Percentiles rank a stretch among this genome's conserved stretches.
phyloP scores from a whole-genome alignment of 2,888 invertebrate species.

The Leptopilina myrica region DNA sequence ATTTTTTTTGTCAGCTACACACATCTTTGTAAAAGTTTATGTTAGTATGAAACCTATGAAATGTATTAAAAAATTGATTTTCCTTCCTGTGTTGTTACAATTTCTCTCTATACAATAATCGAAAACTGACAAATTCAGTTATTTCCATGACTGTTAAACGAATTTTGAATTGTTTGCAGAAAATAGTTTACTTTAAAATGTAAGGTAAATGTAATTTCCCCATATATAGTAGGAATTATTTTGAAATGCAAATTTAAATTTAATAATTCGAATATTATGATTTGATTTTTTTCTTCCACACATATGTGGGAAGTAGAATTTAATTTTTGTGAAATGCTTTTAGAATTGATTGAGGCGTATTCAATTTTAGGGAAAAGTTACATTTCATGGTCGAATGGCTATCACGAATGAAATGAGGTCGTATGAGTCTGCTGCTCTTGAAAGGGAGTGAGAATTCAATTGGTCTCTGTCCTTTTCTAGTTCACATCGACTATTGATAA shows the following conservation, averaged over 20 bases:
- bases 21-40: no score
- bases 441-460: slow-evolving; percentile 45
- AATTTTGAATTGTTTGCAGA: no score
- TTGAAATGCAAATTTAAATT: neutral
- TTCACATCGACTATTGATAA: slow-evolving; percentile 48
- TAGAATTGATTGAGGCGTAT: slow-evolving; percentile 14
- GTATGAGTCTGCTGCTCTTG: slow-evolving; percentile 48
- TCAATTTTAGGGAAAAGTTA: slow-evolving; percentile 34
- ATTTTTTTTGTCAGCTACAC: neutral
- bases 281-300: neutral
- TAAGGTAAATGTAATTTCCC: no score
- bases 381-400: slow-evolving; percentile 33
- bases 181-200: no score
- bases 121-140: neutral
- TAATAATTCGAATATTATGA: no score
- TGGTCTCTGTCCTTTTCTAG: slow-evolving; percentile 43
- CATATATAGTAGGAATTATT: neutral
- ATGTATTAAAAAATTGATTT: slow-evolving; percentile 15
- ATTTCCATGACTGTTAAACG: no score
- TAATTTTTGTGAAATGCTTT: slow-evolving; percentile 8
- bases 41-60: no score
- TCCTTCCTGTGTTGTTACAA: neutral
- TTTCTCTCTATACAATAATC: neutral
- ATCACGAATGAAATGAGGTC: slow-evolving; percentile 49
- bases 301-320: neutral